phyloP scores from a whole-genome alignment of 2,888 invertebrate species.

The Junonia oenone region DNA sequence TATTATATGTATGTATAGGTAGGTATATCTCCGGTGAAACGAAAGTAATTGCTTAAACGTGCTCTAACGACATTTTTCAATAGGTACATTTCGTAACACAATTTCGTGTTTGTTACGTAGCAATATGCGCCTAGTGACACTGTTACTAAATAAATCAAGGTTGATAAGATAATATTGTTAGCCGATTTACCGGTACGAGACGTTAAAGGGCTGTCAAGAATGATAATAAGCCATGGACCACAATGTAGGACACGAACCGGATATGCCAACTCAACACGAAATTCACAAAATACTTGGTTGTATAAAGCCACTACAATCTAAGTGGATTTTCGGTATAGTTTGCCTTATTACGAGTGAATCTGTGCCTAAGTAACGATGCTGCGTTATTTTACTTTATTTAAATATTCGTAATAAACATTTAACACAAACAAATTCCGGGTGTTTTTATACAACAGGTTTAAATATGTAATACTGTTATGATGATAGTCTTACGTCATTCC shows the following conservation, averaged over 20 bases:
- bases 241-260: slow-evolving; percentile 25
- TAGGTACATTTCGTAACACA: slow-evolving; percentile 29
- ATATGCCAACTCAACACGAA: slow-evolving; percentile 15
- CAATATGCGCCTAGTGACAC: slow-evolving; percentile 39
- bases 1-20: too few relatives aligned
- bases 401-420: neutral
- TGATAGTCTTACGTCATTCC: neutral
- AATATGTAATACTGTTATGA: neutral
- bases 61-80: slow-evolving; percentile 18
- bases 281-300: neutral
- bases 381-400: neutral
- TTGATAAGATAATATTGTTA: slow-evolving; percentile 55
- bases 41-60: slow-evolving; percentile 13
- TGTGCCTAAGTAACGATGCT: neutral
- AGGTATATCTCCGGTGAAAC: neutral
- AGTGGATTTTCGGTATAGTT: neutral
- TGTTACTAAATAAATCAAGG: slow-evolving; percentile 55
- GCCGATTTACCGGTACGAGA: slow-evolving; percentile 41
- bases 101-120: slow-evolving; percentile 20
- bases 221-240: slow-evolving; percentile 32
- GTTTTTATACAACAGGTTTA: neutral
- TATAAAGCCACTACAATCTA: neutral
- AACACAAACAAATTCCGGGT: neutral
- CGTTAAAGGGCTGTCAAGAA: slow-evolving; percentile 33
- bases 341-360: neutral